A percentile compares a stretch with the other conserved stretches of the same genome.
These are phyloP conservation scores for Semicossyphus pulcher DNA, from an alignment of 2,113 vertebrate species.

Conservation along the genomic window DNA sequence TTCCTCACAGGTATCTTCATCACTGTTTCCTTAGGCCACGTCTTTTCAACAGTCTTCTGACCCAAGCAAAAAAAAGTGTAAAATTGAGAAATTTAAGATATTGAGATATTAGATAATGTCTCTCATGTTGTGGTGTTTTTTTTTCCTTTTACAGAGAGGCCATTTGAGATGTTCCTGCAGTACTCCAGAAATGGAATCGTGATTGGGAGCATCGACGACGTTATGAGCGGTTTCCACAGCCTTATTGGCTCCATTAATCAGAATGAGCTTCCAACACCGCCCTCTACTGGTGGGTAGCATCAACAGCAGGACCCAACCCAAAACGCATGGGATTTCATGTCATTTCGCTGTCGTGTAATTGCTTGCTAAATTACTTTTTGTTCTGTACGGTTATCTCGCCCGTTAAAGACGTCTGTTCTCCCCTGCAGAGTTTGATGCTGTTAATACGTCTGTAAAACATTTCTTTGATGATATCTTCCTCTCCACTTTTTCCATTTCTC, in stretches of 20 bases:
- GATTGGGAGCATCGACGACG: conserved; percentile 89
- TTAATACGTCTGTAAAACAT: conserved; percentile 8
- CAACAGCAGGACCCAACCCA: neutral
- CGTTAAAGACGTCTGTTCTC: conserved; percentile 7
- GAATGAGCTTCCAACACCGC: conserved; percentile 83
- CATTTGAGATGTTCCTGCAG: conserved; percentile 83
- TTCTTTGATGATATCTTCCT: conserved; percentile 25
- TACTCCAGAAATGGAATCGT: conserved; percentile 91
- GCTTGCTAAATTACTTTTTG: conserved; percentile 11
- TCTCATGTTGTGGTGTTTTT: neutral
- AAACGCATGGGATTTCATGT: neutral
- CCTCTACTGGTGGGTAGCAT: conserved; percentile 87
- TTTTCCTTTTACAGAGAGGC: conserved; percentile 85
- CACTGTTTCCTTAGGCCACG: too few relatives aligned
- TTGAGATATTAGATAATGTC: too few relatives aligned
- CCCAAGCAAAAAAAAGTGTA: neutral
- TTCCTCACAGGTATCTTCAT: conserved; percentile 90
- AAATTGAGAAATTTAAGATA: too few relatives aligned
- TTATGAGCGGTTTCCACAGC: conserved; percentile 90
- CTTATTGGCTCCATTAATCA: conserved; percentile 88
- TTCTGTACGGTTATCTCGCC: neutral
- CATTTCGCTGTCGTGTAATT: neutral
- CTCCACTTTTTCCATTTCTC: conserved; percentile 16
- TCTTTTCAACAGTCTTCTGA: neutral
- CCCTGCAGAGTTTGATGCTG: neutral